Conservation (phyloP, 2,888 invertebrate genomes). For the Osmoderma eremita region DNA sequence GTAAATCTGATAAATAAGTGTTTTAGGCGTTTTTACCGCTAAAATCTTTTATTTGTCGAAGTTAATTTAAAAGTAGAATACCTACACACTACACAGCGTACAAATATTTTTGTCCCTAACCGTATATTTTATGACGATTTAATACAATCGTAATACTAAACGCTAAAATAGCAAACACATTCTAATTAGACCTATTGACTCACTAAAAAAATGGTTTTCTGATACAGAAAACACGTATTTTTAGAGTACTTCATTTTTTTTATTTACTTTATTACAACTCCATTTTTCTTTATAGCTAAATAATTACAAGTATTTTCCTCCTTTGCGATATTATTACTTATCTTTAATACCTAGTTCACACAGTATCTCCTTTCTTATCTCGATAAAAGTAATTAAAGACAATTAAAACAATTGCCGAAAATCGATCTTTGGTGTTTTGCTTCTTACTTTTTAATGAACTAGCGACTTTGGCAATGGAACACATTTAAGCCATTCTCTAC, state of each 20-base stretch:
- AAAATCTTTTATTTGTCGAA: no score
- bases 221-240: slow-evolving; percentile 39
- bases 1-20: no score
- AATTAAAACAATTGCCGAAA: slow-evolving; percentile 31
- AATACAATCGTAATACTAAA: slow-evolving; percentile 11
- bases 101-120: no score
- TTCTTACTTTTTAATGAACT: slow-evolving; percentile 29
- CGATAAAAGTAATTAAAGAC: slow-evolving; percentile 5
- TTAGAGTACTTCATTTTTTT: not conserved
- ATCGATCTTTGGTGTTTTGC: slow-evolving; percentile 26
- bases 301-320: slow-evolving; percentile 35
- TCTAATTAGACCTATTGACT: slow-evolving; percentile 6
- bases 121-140: slow-evolving; percentile 3
- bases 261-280: not conserved
- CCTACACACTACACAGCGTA: no score
- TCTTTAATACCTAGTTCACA: slow-evolving; percentile 32
- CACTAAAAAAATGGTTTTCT: slow-evolving; percentile 31
- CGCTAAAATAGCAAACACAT: slow-evolving; percentile 15
- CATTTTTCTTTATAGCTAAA: slow-evolving; percentile 21
- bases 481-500: slow-evolving; percentile 20
- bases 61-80: no score
- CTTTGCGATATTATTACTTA: not conserved
- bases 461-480: slow-evolving; percentile 10
- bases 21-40: no score
- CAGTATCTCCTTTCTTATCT: no score